A percentile compares a stretch with the other conserved stretches of the same genome.
phyloP scores from a whole-genome alignment of 2,797 vertebrate species.

The Echeneis naucrates region DNA sequence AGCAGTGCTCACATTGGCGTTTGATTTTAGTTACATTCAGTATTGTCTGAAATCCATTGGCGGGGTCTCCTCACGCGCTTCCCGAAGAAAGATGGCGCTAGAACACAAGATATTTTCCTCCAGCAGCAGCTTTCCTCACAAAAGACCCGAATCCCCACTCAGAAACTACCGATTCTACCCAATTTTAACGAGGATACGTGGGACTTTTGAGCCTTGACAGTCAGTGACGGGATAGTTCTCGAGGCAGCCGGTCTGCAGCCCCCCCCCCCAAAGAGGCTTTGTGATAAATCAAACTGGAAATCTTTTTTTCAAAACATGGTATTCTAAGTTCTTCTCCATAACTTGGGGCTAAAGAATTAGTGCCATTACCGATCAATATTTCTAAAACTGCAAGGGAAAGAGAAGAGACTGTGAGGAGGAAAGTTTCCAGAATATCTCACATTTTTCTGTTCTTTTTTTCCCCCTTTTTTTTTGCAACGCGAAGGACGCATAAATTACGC shows the following conservation, averaged over 20 bases:
- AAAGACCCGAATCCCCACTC: conserved; percentile 31
- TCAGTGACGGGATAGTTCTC: conserved; percentile 15
- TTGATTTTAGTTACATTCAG: conserved; percentile 52
- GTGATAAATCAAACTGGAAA: neutral
- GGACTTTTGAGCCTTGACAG: conserved; percentile 3
- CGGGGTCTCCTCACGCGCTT: neutral
- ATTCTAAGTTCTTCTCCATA: conserved; percentile 24
- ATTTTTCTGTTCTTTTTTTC: too few relatives aligned
- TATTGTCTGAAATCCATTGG: conserved; percentile 26
- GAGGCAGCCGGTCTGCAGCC: neutral
- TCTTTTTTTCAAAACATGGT: neutral
- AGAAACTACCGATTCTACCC: conserved; percentile 14
- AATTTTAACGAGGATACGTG: conserved; percentile 17
- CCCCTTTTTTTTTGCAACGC: neutral
- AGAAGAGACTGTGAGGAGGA: neutral
- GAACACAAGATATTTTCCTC: conserved; percentile 53
- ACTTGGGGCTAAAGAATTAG: neutral
- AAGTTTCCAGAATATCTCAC: neutral
- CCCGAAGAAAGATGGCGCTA: conserved; percentile 72
- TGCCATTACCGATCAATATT: conserved; percentile 7
- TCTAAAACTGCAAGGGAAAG: neutral
- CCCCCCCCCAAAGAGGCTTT: neutral
- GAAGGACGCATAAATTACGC: conserved; percentile 25
- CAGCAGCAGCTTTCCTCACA: conserved; percentile 2
- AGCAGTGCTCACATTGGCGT: conserved; percentile 40